phyloP scores from a whole-genome alignment of 2,888 invertebrate species.

The Archips xylosteana region DNA sequence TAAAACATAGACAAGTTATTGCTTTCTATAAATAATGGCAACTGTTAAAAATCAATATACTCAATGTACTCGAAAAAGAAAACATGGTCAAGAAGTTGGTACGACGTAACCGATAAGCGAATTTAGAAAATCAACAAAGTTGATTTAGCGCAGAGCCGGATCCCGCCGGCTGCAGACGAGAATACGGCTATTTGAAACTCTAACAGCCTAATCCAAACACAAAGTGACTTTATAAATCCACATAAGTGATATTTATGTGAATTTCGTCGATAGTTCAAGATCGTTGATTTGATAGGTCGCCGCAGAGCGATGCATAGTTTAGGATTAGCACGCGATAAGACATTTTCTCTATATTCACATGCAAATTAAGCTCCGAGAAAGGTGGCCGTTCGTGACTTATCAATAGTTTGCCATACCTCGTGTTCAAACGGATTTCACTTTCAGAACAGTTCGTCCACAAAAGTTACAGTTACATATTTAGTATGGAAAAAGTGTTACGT shows the following conservation, averaged over 20 bases:
- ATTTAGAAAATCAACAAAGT: constrained; percentile 28
- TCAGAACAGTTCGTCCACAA: constrained; percentile 18
- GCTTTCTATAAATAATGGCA: constrained; percentile 29
- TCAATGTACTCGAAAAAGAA: constrained; percentile 20
- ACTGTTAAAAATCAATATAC: constrained; percentile 31
- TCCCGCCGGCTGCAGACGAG: not conserved
- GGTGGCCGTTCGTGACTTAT: constrained; percentile 38
- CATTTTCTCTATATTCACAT: constrained; percentile 38
- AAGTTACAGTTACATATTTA: constrained; percentile 7
- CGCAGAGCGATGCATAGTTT: constrained; percentile 28
- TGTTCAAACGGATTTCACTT: constrained; percentile 24
- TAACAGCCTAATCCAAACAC: constrained; percentile 28
- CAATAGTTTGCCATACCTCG: constrained; percentile 28
- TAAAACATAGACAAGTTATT: constrained; percentile 11
- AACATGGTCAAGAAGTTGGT: constrained; percentile 21
- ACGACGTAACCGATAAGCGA: constrained; percentile 32
- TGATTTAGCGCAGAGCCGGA: constrained; percentile 24
- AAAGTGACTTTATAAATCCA: constrained; percentile 16
- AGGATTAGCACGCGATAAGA: constrained; percentile 32
- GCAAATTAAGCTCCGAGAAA: constrained; percentile 35
- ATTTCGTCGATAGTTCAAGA: constrained; percentile 13
- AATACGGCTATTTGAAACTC: constrained; percentile 11
- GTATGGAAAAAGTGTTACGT: constrained; percentile 11
- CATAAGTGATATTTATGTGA: constrained; percentile 6
- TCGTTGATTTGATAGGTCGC: constrained; percentile 22